phyloP scores from a whole-genome alignment of 2,113 vertebrate genomes.

The Symphodus melops region DNA sequence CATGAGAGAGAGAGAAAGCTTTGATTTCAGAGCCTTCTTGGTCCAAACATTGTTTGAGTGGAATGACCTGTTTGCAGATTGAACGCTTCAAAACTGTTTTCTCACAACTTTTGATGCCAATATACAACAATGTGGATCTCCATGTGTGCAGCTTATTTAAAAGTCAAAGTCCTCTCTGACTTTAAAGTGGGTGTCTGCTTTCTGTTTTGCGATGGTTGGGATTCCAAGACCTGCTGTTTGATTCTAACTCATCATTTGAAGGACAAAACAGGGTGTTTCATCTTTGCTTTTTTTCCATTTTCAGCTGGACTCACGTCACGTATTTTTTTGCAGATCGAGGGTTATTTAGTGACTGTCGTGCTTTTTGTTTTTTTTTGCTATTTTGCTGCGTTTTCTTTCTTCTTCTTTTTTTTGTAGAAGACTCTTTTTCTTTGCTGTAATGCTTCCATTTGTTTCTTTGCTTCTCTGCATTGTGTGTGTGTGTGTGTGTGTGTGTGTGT shows the following conservation, averaged over 20 bases:
- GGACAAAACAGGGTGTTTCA: not conserved
- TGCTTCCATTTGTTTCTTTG: not conserved
- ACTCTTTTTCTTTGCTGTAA: slow-evolving; percentile 1
- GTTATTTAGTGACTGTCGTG: not conserved
- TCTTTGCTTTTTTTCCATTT: slow-evolving; percentile 17
- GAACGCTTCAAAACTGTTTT: not conserved
- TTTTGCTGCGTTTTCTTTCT: not conserved
- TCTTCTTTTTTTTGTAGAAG: not conserved
- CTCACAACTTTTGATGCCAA: not conserved
- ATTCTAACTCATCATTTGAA: not conserved
- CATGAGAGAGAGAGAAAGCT: not conserved
- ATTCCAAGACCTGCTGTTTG: not conserved
- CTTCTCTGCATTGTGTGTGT: not conserved
- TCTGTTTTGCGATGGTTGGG: not conserved
- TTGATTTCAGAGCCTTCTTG: not conserved
- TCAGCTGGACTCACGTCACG: not conserved
- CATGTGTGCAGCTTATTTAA: not conserved
- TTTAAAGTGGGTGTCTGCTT: not conserved
- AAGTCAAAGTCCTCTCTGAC: not conserved
- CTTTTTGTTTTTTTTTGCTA: no score
- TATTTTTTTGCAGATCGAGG: not conserved
- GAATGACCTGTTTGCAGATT: not conserved
- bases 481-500: slow-evolving; percentile 12
- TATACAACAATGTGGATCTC: not conserved
- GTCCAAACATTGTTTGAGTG: not conserved